Conservation (phyloP, 2,888 invertebrate genomes). For the Caenorhabditis sp. region DNA sequence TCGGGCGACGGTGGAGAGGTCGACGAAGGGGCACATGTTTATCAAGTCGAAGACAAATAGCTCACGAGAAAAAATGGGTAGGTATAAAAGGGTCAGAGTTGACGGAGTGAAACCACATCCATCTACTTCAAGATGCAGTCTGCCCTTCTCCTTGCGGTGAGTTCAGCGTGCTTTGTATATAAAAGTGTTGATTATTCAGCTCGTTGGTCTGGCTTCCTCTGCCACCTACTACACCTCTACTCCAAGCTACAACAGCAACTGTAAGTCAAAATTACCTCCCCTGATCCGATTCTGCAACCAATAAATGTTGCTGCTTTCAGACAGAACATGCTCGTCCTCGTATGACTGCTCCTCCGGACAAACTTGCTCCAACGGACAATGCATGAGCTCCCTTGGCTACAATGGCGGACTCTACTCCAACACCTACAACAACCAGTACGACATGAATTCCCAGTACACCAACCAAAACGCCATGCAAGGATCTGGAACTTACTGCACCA, state of each 20-base stretch:
- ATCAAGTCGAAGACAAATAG: conserved; percentile 60
- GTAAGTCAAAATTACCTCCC: not conserved
- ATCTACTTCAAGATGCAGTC: conserved; percentile 45
- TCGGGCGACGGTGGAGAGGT: too few relatives aligned
- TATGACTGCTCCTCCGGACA: conserved; percentile 55
- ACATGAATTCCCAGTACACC: conserved; percentile 57
- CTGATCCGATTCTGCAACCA: not conserved
- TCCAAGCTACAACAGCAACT: conserved; percentile 37
- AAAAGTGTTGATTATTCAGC: conserved; percentile 22
- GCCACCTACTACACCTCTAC: conserved; percentile 55
- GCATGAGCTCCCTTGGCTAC: conserved; percentile 53
- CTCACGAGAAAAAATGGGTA: conserved; percentile 30
- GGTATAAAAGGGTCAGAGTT: conserved; percentile 44
- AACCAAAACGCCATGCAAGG: conserved; percentile 40
- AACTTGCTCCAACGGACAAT: conserved; percentile 59
- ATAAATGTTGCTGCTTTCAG: conserved; percentile 27
- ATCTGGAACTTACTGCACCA: conserved; percentile 59
- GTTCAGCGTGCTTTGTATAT: not conserved
- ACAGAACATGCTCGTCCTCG: conserved; percentile 50
- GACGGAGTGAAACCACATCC: conserved; percentile 32
- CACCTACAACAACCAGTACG: conserved; percentile 49
- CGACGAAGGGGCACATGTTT: conserved; percentile 50
- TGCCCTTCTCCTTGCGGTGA: conserved; percentile 43
- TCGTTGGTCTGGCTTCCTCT: conserved; percentile 43
- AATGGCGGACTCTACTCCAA: conserved; percentile 53